Evolutionary conservation across 2,888 invertebrate species (phyloP).

Genomic region (Harpalus rubripes): DNA sequence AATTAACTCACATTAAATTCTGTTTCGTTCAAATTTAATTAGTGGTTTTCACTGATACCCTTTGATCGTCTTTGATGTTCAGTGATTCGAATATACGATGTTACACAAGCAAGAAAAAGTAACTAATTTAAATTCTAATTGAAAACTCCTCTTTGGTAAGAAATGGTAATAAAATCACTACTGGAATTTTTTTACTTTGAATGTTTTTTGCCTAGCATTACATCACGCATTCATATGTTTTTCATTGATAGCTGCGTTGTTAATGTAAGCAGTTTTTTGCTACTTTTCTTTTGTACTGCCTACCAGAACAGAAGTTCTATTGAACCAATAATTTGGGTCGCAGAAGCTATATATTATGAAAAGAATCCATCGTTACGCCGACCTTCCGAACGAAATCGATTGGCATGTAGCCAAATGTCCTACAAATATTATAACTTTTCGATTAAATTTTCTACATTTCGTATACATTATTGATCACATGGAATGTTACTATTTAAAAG

Average conservation of each 20-base stretch:
- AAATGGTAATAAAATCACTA: not conserved
- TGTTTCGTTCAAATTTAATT: not conserved
- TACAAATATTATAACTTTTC: conserved; percentile 15
- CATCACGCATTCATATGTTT: conserved; percentile 26
- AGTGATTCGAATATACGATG: not conserved
- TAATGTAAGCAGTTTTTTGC: conserved; percentile 13
- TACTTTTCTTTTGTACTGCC: not conserved
- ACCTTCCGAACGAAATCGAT: conserved; percentile 35
- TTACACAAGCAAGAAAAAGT: not conserved
- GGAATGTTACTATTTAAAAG: not conserved
- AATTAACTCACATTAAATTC: not conserved
- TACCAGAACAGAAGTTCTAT: conserved; percentile 40
- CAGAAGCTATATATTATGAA: conserved; percentile 7
- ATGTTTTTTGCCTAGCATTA: conserved; percentile 10
- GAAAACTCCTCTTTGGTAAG: not conserved
- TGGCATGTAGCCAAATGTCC: conserved; percentile 22
- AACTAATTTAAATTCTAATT: conserved; percentile 23
- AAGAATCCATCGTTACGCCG: not conserved
- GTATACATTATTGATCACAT: conserved; percentile 14
- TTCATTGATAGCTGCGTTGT: conserved; percentile 6
- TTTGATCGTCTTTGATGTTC: not conserved
- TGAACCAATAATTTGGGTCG: conserved; percentile 24
- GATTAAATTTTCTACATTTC: conserved; percentile 1
- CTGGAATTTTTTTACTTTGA: not conserved
- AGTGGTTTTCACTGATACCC: not conserved